These are phyloP conservation scores for Apotomis capreana DNA, from an alignment of 2,888 invertebrate species.

Conservation along the genomic window DNA sequence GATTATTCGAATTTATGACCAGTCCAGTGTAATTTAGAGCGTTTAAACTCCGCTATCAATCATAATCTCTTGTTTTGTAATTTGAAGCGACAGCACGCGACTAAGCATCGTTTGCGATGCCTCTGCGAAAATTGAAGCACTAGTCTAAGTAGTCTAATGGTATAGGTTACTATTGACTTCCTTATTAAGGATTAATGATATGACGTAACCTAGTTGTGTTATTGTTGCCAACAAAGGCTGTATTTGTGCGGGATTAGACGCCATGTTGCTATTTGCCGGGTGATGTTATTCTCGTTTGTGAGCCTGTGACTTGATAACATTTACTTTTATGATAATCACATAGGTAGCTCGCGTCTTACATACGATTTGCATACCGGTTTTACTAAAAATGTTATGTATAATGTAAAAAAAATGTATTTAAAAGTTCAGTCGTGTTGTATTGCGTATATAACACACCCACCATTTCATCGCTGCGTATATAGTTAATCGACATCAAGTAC, in stretches of 20 bases:
- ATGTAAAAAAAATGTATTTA: neutral
- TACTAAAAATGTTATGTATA: neutral
- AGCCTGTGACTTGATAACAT: conserved; percentile 31
- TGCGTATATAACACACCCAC: neutral
- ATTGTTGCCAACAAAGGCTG: conserved; percentile 19
- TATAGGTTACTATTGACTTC: conserved; percentile 1
- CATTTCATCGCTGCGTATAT: neutral
- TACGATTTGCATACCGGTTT: neutral
- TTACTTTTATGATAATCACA: conserved; percentile 36
- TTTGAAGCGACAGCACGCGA: neutral
- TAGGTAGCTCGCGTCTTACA: conserved; percentile 6
- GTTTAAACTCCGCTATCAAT: conserved; percentile 12
- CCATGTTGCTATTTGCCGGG: conserved; percentile 36
- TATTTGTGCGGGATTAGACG: conserved; percentile 34
- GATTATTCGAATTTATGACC: conserved; percentile 19
- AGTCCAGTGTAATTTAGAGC: conserved; percentile 3
- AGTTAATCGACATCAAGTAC: neutral
- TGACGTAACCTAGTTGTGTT: conserved; percentile 14
- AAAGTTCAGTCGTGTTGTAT: too few relatives aligned
- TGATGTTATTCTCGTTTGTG: conserved; percentile 29
- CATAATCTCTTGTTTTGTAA: conserved; percentile 23
- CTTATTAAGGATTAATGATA: conserved; percentile 20
- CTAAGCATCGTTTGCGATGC: neutral
- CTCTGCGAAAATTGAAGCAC: conserved; percentile 8
- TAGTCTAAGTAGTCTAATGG: neutral